Percentiles rank a stretch among this genome's conserved stretches.
phyloP scores from a whole-genome alignment of 64 coral and sea anemone genomes.

The Dendronephthya gigantea region DNA sequence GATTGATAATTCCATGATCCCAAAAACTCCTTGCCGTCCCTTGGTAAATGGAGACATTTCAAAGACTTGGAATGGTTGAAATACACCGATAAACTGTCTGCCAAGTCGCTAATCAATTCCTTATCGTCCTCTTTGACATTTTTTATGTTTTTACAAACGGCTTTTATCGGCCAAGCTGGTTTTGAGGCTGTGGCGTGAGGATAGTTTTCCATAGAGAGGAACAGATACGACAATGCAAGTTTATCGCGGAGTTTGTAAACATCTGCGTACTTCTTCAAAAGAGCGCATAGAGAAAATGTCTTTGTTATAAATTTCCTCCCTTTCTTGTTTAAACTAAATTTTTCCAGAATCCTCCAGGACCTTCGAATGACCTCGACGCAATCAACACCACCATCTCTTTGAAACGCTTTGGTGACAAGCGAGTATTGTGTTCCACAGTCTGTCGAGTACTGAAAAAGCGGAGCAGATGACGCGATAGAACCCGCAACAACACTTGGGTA shows the following conservation, averaged over 20 bases:
- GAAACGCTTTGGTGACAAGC: slow-evolving; percentile 1
- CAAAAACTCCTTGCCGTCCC: not conserved
- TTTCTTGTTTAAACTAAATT: not conserved
- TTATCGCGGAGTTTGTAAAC: not conserved
- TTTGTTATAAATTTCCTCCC: not conserved
- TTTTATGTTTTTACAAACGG: slow-evolving; percentile 4
- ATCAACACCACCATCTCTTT: not conserved
- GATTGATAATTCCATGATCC: slow-evolving; percentile 17
- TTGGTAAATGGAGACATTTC: slow-evolving; percentile 3
- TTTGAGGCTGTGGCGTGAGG: not conserved
- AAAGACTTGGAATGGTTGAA: slow-evolving; percentile 7
- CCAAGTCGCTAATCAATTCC: not conserved
- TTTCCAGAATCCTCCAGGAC: not conserved
- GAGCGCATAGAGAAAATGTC: not conserved
- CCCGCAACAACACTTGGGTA: not conserved
- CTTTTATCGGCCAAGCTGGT: slow-evolving; percentile 7
- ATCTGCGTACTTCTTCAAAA: not conserved
- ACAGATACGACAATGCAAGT: not conserved
- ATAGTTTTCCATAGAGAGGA: slow-evolving; percentile 1
- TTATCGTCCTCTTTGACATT: not conserved
- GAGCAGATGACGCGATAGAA: not conserved
- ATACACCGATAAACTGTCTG: not conserved
- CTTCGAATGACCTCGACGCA: slow-evolving; percentile 5
- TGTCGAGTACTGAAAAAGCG: not conserved
- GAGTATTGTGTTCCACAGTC: not conserved